Base-by-base conservation (phyloP, 2,797 vertebrate genomes). In the Melopsittacus undulatus region DNA sequence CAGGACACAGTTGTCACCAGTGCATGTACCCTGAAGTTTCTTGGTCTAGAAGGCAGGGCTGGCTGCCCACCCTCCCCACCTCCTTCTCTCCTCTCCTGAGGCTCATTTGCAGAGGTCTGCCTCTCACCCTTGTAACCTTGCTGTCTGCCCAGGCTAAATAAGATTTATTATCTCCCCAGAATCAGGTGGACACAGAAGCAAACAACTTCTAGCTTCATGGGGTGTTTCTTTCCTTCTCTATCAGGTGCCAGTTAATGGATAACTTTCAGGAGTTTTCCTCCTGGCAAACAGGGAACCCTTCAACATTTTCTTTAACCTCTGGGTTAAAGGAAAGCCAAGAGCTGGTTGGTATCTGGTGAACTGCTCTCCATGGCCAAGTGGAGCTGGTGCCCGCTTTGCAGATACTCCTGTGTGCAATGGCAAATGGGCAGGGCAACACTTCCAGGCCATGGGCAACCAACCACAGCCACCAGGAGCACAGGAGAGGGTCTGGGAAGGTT, bases 311-410 rank as follows among this genome's bases (percentile, higher is more conserved):
- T 89, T 90, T 95, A 89, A 90, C 72, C 54, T 91, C 36, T 86
- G 78, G 30, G 82, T 93, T 96, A 91, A 91, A 94, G 63, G 51
- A 87, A 95, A 87, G 46, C 61, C 68, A 74, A 59, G 73, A 43
- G 48, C 59, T 4, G 4, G 19, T 5, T 88, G 59, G 38, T 76
- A 21, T 54, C 69, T 73, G 54, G 19, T 13, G 15, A 64, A 30
- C 22, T 46, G 83, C 67, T 79, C 67, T 43, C 36, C 15, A 10
- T 52, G 38, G 34, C 51, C 75, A 57, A 52, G 61, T 27, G 36
- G 73, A 87, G 79, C 9, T 1, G 1, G 32, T 21, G 49, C 38
- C 45, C 5, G 1, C 29, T 78, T 21, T 64, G 68, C 54, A 83
- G 69, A 4, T 23, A 61, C 9, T 16, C 78, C 56, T 2, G 0